Conservation (phyloP, 2,888 invertebrate genomes). For the Parthenolecanium corni region DNA sequence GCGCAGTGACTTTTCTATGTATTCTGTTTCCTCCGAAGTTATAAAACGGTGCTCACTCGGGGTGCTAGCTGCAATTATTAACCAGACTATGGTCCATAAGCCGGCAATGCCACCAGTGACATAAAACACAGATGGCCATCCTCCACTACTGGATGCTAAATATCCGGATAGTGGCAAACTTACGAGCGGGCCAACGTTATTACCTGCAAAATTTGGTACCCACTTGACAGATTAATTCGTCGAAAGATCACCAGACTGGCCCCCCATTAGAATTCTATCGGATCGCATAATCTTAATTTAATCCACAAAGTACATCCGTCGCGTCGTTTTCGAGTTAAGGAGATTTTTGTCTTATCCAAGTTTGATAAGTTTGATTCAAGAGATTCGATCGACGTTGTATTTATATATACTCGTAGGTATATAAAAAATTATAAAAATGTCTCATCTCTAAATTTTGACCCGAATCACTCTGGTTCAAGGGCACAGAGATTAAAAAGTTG, state of each 20-base stretch:
- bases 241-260: neutral
- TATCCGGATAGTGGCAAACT: constrained; percentile 61
- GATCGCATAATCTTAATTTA: neutral
- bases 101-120: constrained; percentile 53
- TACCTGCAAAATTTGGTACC: too few species aligned
- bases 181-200: constrained; percentile 65
- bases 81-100: constrained; percentile 50
- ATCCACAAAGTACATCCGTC: too few species aligned
- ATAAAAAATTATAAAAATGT: too few species aligned
- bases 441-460: too few species aligned
- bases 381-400: too few species aligned
- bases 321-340: too few species aligned
- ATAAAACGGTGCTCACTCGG: constrained; percentile 51
- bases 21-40: constrained; percentile 48
- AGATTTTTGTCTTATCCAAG: too few species aligned
- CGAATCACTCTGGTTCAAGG: too few species aligned
- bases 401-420: too few species aligned
- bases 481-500: too few species aligned
- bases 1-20: too few species aligned
- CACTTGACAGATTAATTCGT: constrained; percentile 35
- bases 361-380: too few species aligned
- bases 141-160: constrained; percentile 52
- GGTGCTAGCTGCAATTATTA: constrained; percentile 51
- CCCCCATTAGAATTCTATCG: neutral
- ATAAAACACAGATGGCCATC: constrained; percentile 72